These are phyloP conservation scores for Piscicola geometra DNA, from an alignment of 2,888 invertebrate species.

Conservation along the genomic window DNA sequence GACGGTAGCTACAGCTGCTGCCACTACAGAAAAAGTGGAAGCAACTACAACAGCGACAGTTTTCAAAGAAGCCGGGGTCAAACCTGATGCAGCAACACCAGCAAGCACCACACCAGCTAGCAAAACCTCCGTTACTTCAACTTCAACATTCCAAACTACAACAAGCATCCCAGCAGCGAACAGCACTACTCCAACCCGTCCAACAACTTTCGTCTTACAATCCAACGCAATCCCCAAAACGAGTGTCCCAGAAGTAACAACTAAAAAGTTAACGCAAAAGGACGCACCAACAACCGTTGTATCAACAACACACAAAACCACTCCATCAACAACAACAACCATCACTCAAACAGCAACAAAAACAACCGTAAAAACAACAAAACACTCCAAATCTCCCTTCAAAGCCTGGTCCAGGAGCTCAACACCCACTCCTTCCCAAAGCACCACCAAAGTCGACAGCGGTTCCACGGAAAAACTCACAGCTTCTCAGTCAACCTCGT, in stretches of 20 bases:
- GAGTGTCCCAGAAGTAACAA: background rate
- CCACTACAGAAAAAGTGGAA: too few species aligned
- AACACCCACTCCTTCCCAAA: too few species aligned
- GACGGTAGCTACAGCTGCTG: too few species aligned
- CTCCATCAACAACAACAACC: background rate
- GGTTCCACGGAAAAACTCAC: background rate
- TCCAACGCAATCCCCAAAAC: background rate
- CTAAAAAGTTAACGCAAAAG: background rate
- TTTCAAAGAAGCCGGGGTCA: too few species aligned
- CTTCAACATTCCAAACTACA: too few species aligned
- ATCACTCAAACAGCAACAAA: background rate
- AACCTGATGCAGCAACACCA: too few species aligned
- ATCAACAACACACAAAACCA: background rate
- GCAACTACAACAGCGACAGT: too few species aligned
- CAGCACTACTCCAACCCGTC: background rate
- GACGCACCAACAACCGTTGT: background rate
- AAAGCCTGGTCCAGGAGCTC: constrained; percentile 5
- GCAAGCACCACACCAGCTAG: background rate
- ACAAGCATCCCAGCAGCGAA: background rate
- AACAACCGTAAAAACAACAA: constrained; percentile 5
- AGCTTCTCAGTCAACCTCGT: background rate
- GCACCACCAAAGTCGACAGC: too few species aligned
- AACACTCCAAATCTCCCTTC: background rate
- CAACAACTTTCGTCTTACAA: background rate
- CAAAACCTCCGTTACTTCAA: too few species aligned